Percentiles rank a stretch among this genome's conserved stretches.
Evolutionary conservation across 2,113 vertebrate species (phyloP).

Genomic region (Colossoma macropomum): DNA sequence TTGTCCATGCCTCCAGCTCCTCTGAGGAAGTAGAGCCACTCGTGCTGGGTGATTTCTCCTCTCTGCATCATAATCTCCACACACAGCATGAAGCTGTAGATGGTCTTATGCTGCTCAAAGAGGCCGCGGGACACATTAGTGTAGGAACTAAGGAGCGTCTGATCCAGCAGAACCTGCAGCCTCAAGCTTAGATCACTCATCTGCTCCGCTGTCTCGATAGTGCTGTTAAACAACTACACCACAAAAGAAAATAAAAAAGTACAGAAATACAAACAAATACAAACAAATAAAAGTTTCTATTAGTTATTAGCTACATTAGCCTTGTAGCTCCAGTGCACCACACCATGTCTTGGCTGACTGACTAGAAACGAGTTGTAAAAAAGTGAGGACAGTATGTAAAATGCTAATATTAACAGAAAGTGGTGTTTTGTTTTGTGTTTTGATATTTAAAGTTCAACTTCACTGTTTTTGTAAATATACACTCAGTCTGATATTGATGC

Average conservation of each 20-base stretch:
- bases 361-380: no score
- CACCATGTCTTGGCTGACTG: no score
- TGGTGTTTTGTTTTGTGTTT: no score
- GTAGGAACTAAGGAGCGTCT: constrained; percentile 76
- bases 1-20: constrained; percentile 73
- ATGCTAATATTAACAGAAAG: no score
- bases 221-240: constrained; percentile 80
- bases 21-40: constrained; percentile 82
- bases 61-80: constrained; percentile 79
- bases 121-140: constrained; percentile 78
- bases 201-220: constrained; percentile 76
- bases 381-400: no score
- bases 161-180: constrained; percentile 73
- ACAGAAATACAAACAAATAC: not conserved
- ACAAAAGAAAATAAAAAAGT: not conserved
- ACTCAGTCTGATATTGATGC: no score
- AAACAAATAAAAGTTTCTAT: not conserved
- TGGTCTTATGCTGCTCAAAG: constrained; percentile 82
- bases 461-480: no score
- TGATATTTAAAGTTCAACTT: no score
- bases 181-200: constrained; percentile 70
- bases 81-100: constrained; percentile 84
- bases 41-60: constrained; percentile 69
- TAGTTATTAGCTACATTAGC: not conserved
- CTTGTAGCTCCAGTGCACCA: no score